Conservation (phyloP, 2,113 vertebrate species). For the Sinosuthora webbiana region DNA sequence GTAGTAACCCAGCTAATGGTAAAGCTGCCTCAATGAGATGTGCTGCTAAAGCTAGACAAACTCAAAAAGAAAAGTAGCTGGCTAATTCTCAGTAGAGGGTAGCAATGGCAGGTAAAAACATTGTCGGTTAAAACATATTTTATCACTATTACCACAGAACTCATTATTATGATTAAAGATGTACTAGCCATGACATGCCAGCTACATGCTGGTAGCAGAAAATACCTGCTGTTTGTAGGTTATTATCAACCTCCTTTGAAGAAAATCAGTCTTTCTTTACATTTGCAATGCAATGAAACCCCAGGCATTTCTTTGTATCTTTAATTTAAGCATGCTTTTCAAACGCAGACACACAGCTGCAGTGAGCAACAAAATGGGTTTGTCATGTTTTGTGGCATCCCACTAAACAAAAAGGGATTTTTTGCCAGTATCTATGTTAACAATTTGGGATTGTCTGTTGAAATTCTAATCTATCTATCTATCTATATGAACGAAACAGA, state of each 20-base stretch:
- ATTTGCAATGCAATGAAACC: conserved; percentile 63
- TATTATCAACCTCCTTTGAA: conserved; percentile 67
- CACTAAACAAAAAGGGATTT: not conserved
- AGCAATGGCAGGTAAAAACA: conserved; percentile 41
- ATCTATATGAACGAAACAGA: not conserved
- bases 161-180: conserved; percentile 71
- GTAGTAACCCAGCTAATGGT: not conserved
- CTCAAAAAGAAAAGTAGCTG: not conserved
- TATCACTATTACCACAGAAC: conserved; percentile 57
- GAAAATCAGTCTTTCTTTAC: conserved; percentile 61
- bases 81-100: conserved; percentile 6
- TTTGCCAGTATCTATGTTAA: not conserved
- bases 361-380: not conserved
- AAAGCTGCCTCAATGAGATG: not conserved
- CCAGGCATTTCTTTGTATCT: conserved; percentile 62
- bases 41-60: not conserved
- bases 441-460: not conserved
- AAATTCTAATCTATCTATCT: not conserved
- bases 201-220: conserved; percentile 66
- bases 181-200: conserved; percentile 62
- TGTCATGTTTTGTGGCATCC: not conserved
- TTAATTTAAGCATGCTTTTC: conserved; percentile 49
- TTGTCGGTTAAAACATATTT: conserved; percentile 61
- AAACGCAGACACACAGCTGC: conserved; percentile 44
- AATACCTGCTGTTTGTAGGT: conserved; percentile 69